Evolutionary conservation across 1,140 invertebrate genomes (phyloP), one percentile per base, ranked within the genome.

Genomic region (Calliphora vicina): DNA sequence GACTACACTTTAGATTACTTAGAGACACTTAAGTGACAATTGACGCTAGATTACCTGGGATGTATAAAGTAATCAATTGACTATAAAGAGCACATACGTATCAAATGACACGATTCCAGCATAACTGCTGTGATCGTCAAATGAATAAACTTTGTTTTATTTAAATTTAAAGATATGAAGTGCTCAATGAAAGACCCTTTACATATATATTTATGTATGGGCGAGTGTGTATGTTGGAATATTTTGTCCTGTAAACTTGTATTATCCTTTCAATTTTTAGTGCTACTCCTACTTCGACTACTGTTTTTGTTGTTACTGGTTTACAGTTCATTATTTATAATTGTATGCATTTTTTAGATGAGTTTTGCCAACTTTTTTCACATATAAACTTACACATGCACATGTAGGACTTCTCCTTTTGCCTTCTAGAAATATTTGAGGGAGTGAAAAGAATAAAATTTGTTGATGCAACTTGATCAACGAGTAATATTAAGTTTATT

Each of bases 311-410:
- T 85, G 50, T 25, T 87, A 82, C 67, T 83, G 82, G 57, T 80
- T 57, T 81, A n/a, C 25, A 78, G 84, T 82, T 84, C 82, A 81
- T 72, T 83, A 85, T 87, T 83, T 85, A 87, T 87, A 85, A 86
- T 86, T 84, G 83, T 87, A 86, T 88, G 87, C 86, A 88, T 82
- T 67, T 42, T 73, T 72, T 72, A n/a, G 35, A 74, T 82, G 67
- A 73, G 42, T 72, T 74, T 71, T 82, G 35, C 81, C 50, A 42
- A 74, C 73, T 43, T 88, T 88, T 87, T 88, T 86, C 86, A 86
- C 85, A 88, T 88, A 86, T 88, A 88, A 86, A 88, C 88, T 86
- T 23, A 25, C 61, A 67, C 61, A 67, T 23, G 0, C 15, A 15
- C 50, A 57, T 6, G n/a, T 17, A 17, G 15, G 61, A 67, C 20